Conservation (phyloP, 2,113 vertebrate genomes). For the Erpornis zantholeuca region DNA sequence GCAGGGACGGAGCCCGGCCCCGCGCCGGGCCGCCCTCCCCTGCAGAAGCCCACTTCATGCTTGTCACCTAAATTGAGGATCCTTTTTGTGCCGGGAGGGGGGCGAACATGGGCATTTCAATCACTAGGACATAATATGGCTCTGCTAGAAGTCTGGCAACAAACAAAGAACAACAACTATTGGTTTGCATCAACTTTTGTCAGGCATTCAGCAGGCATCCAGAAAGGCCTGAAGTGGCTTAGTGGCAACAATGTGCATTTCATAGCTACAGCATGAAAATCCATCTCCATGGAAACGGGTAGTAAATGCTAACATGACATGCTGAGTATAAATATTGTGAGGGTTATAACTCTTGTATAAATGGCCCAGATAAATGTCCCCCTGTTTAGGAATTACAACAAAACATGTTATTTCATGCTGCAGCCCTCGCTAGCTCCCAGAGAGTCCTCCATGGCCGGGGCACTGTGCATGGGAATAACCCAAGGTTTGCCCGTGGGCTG, state of each 20-base stretch:
- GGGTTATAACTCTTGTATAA: slow-evolving; percentile 66
- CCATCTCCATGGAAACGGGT: slow-evolving; percentile 81
- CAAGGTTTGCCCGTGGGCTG: not conserved
- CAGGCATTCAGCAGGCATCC: slow-evolving; percentile 80
- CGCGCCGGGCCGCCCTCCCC: slow-evolving; percentile 40
- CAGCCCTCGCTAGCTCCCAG: not conserved
- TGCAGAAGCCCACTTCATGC: slow-evolving; percentile 82
- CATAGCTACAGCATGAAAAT: slow-evolving; percentile 85
- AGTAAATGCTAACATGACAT: slow-evolving; percentile 75
- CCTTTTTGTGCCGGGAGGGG: slow-evolving; percentile 76
- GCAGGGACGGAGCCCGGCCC: slow-evolving; percentile 30
- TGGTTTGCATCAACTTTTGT: slow-evolving; percentile 79
- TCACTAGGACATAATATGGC: slow-evolving; percentile 82
- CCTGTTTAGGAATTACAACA: slow-evolving; percentile 53
- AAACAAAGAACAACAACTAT: slow-evolving; percentile 88
- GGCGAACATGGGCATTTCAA: slow-evolving; percentile 83
- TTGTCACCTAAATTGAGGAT: slow-evolving; percentile 84
- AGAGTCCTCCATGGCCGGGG: not conserved
- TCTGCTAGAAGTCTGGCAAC: slow-evolving; percentile 81
- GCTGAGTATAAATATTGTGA: slow-evolving; percentile 69
- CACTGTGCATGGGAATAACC: not conserved
- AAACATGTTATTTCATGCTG: slow-evolving; percentile 34
- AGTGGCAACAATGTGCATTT: slow-evolving; percentile 84
- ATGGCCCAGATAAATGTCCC: slow-evolving; percentile 46
- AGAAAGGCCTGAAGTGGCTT: slow-evolving; percentile 79